Evolutionary conservation across 1,140 invertebrate genomes (phyloP), one percentile per base, ranked within the genome.

Genomic region (Helicoverpa zea): DNA sequence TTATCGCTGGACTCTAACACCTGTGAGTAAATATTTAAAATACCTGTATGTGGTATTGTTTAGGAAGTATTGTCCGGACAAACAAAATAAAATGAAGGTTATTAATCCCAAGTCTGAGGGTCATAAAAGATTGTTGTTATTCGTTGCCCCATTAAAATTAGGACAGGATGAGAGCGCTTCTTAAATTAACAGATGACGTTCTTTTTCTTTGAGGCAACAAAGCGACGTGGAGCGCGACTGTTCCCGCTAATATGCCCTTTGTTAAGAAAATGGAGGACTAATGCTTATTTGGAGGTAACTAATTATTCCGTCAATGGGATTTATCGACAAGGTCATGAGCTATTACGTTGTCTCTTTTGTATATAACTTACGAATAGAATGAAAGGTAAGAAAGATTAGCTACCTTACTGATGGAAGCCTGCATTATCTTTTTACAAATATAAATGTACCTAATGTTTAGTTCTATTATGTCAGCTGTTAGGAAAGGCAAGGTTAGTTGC

Each of bases 221-320:
- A 63, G 23, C 9, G n/a, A 63, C 10, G 14, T 23, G 14, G 29
- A 29, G 16, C 47, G 18, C 43, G 58, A 49, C n/a, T 12, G 18
- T 4, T 7, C 59, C 18, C 14, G 66, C 75, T 64, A 77, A 64
- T 66, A 47, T 35, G 7, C 43, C 54, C 61, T 77, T 77, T 77
- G 75, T 77, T 64, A 52, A 59, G 30, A 75, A 11, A 23, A 61
- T 70, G 49, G 68, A 35, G 72, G 61, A 77, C 47, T 77, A 64
- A 77, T 64, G 18, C 59, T 64, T 52, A 77, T 77, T 77, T 64
- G 29, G 59, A 66, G 23, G 47, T 18, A 77, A 77, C 49, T 77
- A 77, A 77, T 77, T 63, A 77, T 59, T 51, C 59, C 23, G 18
- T 52, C 49, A 77, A 64, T 77, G 43, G 59, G 30, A 64, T 77